A percentile compares a stretch with the other conserved stretches of the same genome.
phyloP scores from a whole-genome alignment of 2,113 vertebrate genomes.

The Rafetus swinhoei region DNA sequence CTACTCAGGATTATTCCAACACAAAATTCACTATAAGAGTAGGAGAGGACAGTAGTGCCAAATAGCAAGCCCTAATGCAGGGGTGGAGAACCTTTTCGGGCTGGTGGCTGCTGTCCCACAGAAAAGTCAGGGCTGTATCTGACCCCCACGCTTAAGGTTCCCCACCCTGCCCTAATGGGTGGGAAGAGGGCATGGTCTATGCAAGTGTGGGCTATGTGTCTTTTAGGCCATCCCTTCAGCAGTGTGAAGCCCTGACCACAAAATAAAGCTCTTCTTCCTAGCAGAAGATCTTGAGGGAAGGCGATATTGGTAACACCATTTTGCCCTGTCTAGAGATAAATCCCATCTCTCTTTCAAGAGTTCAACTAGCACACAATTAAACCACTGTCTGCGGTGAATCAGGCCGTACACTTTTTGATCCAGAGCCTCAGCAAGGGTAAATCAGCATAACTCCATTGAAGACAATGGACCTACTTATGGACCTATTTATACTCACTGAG shows the following conservation, averaged over 20 bases:
- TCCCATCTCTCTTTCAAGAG: background rate
- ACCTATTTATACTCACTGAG: background rate
- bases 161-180: rapidly evolving
- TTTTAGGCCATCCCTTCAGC: rapidly evolving
- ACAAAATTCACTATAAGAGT: background rate
- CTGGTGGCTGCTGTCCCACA: too few relatives aligned
- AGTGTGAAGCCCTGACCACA: background rate
- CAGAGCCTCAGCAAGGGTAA: background rate
- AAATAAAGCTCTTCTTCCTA: background rate
- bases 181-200: rapidly evolving
- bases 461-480: background rate
- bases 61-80: background rate
- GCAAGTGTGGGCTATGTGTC: rapidly evolving
- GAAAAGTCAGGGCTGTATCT: too few relatives aligned
- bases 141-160: too few relatives aligned
- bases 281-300: rapidly evolving
- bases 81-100: too few relatives aligned
- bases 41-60: background rate
- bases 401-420: background rate
- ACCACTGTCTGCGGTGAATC: background rate
- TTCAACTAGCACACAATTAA: background rate
- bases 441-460: background rate
- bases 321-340: rapidly evolving
- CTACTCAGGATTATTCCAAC: background rate
- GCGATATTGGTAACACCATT: rapidly evolving